Evolutionary conservation across 2,797 vertebrate species (phyloP).

Genomic region (Lepidocolaptes lacrymiger): DNA sequence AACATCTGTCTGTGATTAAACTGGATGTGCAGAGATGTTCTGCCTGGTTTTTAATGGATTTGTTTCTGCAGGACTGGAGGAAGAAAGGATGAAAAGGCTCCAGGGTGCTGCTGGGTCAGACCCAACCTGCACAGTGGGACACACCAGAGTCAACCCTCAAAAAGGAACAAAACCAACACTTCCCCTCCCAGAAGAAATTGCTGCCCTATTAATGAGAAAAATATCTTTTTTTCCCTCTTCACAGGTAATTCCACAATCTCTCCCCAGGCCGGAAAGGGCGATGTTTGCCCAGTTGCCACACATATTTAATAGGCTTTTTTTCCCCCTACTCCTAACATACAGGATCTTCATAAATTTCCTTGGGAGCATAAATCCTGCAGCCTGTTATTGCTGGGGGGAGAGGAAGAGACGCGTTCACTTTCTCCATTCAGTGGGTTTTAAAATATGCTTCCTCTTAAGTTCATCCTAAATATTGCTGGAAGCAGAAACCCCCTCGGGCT

Average conservation of each 20-base stretch:
- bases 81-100: neutral
- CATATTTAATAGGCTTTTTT: slow-evolving; percentile 43
- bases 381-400: slow-evolving; percentile 45
- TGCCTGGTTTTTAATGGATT: neutral
- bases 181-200: neutral
- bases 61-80: neutral
- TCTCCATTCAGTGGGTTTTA: slow-evolving; percentile 46
- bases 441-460: slow-evolving; percentile 37
- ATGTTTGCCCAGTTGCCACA: slow-evolving; percentile 68
- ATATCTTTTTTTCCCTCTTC: neutral
- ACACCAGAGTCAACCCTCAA: neutral
- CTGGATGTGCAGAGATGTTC: neutral
- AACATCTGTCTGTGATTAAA: slow-evolving; percentile 62
- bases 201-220: neutral
- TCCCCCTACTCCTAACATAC: slow-evolving; percentile 38
- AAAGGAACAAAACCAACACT: neutral
- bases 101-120: neutral
- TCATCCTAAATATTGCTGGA: slow-evolving; percentile 39
- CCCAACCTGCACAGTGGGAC: rapidly evolving
- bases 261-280: slow-evolving; percentile 26
- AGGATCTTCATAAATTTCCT: slow-evolving; percentile 69
- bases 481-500: neutral
- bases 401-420: slow-evolving; percentile 35
- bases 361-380: slow-evolving; percentile 55
- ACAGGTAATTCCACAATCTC: slow-evolving; percentile 29